Percentiles rank a stretch among this genome's conserved stretches.
phyloP scores from a whole-genome alignment of 2,888 invertebrate genomes.

The Miltochrista miniata region DNA sequence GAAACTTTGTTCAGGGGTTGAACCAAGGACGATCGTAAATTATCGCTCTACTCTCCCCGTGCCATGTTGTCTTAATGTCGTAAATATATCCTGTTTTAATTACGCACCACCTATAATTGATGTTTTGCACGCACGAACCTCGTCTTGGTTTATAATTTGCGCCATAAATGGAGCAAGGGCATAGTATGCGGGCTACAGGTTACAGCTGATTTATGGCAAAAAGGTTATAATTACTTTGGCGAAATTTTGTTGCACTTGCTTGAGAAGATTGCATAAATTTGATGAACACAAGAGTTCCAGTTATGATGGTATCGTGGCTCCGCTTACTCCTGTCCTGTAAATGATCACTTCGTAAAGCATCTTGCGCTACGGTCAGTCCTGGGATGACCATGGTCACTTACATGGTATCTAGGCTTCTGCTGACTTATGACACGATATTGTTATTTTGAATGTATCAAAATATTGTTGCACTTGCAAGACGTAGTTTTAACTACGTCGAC shows the following conservation, averaged over 20 bases:
- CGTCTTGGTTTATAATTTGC: constrained; percentile 34
- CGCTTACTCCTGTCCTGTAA: no score
- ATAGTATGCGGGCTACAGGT: constrained; percentile 15
- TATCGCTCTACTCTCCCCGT: constrained; percentile 60
- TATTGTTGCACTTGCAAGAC: no score
- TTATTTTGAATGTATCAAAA: no score
- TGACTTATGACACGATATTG: no score
- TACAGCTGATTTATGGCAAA: constrained; percentile 12
- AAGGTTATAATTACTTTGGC: constrained; percentile 6
- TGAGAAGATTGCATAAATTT: not conserved
- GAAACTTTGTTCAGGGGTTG: constrained; percentile 58
- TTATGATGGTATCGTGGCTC: no score
- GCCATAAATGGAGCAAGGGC: constrained; percentile 20
- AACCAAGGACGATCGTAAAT: constrained; percentile 75
- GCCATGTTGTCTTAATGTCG: constrained; percentile 75
- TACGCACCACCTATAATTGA: constrained; percentile 71
- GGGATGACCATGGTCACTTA: no score
- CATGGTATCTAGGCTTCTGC: no score
- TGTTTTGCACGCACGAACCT: constrained; percentile 58
- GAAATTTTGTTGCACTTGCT: not conserved
- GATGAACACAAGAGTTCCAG: not conserved
- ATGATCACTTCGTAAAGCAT: no score
- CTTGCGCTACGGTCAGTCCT: no score
- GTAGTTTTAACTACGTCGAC: no score
- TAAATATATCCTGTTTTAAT: constrained; percentile 79